Evolutionary conservation across 2,113 vertebrate species (phyloP).

Genomic region (Muntiacus reevesi): DNA sequence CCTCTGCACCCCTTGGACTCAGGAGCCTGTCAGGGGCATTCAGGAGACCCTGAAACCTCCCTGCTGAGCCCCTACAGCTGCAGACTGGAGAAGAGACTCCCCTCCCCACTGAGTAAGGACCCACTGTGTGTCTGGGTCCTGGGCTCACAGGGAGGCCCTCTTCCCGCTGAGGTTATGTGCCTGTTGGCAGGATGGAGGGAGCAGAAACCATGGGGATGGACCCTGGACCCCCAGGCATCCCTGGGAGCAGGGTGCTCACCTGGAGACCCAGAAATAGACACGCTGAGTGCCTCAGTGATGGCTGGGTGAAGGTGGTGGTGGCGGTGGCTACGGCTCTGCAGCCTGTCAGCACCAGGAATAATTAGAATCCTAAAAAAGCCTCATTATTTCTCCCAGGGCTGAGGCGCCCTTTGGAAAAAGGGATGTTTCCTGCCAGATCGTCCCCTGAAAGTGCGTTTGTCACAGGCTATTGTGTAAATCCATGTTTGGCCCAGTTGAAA

Average conservation of each 20-base stretch:
- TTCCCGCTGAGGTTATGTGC: neutral
- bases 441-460: conserved; percentile 76
- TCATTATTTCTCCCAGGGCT: conserved; percentile 59
- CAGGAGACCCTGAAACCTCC: accelerated
- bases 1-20: neutral
- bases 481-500: conserved; percentile 73
- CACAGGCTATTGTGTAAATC: conserved; percentile 79
- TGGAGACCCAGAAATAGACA: neutral
- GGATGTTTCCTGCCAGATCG: conserved; percentile 78
- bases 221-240: neutral
- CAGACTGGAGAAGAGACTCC: neutral
- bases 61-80: neutral
- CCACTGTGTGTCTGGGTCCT: accelerated
- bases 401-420: conserved; percentile 71
- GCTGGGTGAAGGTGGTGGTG: accelerated
- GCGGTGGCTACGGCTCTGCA: accelerated
- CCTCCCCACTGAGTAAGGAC: too few species aligned
- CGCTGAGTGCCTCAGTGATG: accelerated
- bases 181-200: neutral
- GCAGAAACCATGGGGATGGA: neutral
- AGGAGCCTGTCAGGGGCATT: neutral
- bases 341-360: neutral
- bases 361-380: conserved; percentile 39
- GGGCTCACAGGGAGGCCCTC: neutral
- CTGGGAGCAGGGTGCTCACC: neutral